Evolutionary conservation across 2,797 vertebrate genomes (phyloP), one percentile per base, ranked within the genome.

Genomic region (Bucorvus abyssinicus): DNA sequence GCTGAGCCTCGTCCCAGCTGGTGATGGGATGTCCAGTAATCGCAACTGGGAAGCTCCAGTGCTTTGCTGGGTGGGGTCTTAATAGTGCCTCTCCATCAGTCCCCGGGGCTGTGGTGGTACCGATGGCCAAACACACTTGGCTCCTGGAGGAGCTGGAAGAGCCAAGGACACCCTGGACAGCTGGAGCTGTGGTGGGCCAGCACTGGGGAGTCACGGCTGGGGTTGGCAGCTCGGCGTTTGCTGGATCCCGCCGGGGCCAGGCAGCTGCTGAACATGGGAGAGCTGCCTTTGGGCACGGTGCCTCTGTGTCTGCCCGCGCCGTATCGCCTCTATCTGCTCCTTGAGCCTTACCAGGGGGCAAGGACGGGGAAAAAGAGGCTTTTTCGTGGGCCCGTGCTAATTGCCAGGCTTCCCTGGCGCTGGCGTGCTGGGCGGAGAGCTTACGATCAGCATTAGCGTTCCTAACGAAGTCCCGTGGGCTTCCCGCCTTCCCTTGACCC

Each of bases 401-500:
- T 95, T 90, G 75, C 27, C 47, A 68, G 34, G 74, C 82, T 85
- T 56, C 9, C 8, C 61, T 90, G 53, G 19, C 0, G 23, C 52
- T 61, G 89, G 75, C 2, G 2, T 93, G 91, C 90, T 91, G 78
- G 64, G 89, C 24, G 3, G 30, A 21, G 7, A 64, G 65, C 44
- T 85, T 64, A 30, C 14, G 10, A 86, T 70, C 11, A 2, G 69
- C 42, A 4, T 64, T 29, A 38, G 32, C 0, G 0, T 16, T 88
- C 94, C 92, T 95, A 96, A 97, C 81, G 86, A 97, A 84, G 96
- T 95, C 95, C 94, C 92, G 0, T 3, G 91, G 94, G 94, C 60
- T 95, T 90, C 92, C 91, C 73, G 68, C 89, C 92, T 93, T 79
- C 55, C 60, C 75, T 40, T 6, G 2, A 55, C 84, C 76, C 82